A percentile compares a stretch with the other conserved stretches of the same genome.
These are phyloP conservation scores for Limnephilus auricula DNA, from an alignment of 2,888 invertebrate species.

Conservation along the genomic window DNA sequence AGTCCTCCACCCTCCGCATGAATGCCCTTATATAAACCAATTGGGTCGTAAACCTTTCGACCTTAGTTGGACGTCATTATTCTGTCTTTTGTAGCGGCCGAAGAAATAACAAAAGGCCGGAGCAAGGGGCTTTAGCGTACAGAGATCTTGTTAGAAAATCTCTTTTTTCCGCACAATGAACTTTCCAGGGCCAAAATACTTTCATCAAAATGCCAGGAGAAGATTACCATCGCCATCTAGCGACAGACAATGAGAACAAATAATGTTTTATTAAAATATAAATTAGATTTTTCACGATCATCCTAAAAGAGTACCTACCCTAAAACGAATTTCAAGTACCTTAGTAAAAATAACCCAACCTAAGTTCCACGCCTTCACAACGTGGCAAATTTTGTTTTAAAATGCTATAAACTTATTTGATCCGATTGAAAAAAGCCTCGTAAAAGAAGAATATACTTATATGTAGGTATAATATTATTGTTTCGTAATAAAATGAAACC, in stretches of 20 bases:
- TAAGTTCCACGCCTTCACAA: not conserved
- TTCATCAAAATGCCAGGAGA: not conserved
- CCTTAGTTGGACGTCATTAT: conserved; percentile 66
- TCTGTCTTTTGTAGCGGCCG: conserved; percentile 64
- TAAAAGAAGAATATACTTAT: too few relatives aligned
- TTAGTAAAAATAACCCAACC: too few relatives aligned
- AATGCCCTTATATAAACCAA: conserved; percentile 61
- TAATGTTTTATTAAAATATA: not conserved
- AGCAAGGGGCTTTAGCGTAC: not conserved
- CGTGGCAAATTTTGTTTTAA: not conserved
- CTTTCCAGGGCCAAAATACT: not conserved
- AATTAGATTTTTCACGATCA: not conserved
- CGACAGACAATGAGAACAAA: not conserved
- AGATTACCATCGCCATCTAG: conserved; percentile 2
- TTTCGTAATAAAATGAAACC: not conserved
- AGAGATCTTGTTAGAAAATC: conserved; percentile 43
- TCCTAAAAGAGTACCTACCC: not conserved
- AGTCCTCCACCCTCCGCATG: conserved; percentile 49
- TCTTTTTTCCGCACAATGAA: conserved; percentile 30
- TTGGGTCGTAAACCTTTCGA: conserved; percentile 66
- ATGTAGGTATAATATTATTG: not conserved
- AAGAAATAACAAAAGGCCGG: conserved; percentile 58
- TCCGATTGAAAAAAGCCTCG: not conserved
- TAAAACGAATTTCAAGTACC: not conserved
- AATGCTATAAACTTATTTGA: not conserved